phyloP scores from a whole-genome alignment of 2,888 invertebrate genomes.

The Encarsia formosa region DNA sequence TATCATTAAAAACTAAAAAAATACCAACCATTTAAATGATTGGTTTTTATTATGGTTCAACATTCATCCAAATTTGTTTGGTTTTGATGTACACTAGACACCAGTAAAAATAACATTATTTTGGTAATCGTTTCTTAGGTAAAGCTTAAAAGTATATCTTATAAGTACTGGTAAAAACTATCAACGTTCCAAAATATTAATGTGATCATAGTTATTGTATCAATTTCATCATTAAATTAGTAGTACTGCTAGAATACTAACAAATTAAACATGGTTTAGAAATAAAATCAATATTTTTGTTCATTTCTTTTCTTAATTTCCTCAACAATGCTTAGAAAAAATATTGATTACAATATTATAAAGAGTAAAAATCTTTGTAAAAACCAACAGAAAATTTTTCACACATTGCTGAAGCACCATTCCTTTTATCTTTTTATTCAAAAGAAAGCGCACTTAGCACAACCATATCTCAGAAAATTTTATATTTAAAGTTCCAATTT shows the following conservation, averaged over 20 bases:
- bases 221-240: too few species aligned
- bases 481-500: conserved; percentile 16
- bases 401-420: conserved; percentile 30
- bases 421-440: conserved; percentile 20
- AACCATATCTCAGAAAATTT: conserved; percentile 23
- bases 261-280: too few species aligned
- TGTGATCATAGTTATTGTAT: too few species aligned
- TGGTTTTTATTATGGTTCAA: conserved; percentile 7
- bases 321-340: conserved; percentile 26
- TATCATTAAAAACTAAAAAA: too few species aligned
- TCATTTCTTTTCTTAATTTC: too few species aligned
- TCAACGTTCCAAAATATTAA: too few species aligned
- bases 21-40: too few species aligned
- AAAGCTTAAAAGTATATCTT: conserved; percentile 15
- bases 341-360: conserved; percentile 25
- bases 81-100: conserved; percentile 17
- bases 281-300: too few species aligned
- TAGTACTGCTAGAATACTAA: too few species aligned
- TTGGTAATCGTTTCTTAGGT: conserved; percentile 25
- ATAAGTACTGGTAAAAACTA: conserved; percentile 16
- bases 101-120: conserved; percentile 19
- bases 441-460: conserved; percentile 33
- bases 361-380: neutral
- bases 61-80: conserved; percentile 7
- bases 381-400: conserved; percentile 15